A percentile compares a stretch with the other conserved stretches of the same genome.
Evolutionary conservation across 2,797 vertebrate species (phyloP).

Genomic region (Leontocebus nigricollis): DNA sequence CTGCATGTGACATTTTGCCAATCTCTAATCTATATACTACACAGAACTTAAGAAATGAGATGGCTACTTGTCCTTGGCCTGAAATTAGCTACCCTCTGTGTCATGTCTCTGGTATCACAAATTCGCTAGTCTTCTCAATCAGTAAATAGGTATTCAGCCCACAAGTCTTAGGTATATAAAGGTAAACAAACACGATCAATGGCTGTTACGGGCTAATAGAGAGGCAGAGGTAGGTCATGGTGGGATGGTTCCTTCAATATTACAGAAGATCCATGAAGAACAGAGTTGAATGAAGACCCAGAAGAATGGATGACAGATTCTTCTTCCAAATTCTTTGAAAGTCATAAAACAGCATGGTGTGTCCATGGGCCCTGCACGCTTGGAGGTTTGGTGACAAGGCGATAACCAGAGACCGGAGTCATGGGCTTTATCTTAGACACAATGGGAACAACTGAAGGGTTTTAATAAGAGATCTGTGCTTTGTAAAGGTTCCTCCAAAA

Average conservation of each 20-base stretch:
- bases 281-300: neutral
- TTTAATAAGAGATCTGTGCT: slow-evolving; percentile 4
- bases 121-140: neutral
- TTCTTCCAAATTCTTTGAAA: neutral
- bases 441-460: neutral
- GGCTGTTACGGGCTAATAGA: neutral
- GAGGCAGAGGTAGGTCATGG: neutral
- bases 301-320: neutral
- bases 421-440: neutral
- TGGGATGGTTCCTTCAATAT: neutral
- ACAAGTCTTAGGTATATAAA: neutral
- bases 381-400: neutral
- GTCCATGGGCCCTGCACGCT: neutral
- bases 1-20: neutral
- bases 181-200: neutral
- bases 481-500: neutral
- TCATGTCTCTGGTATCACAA: neutral
- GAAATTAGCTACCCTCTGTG: neutral
- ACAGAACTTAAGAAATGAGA: neutral
- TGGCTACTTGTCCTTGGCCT: neutral
- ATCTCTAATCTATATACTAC: neutral
- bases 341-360: neutral
- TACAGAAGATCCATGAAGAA: neutral
- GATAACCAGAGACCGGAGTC: neutral
- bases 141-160: neutral